These are phyloP conservation scores for Sardinella longiceps DNA, from an alignment of 2,797 vertebrate species.

Conservation along the genomic window DNA sequence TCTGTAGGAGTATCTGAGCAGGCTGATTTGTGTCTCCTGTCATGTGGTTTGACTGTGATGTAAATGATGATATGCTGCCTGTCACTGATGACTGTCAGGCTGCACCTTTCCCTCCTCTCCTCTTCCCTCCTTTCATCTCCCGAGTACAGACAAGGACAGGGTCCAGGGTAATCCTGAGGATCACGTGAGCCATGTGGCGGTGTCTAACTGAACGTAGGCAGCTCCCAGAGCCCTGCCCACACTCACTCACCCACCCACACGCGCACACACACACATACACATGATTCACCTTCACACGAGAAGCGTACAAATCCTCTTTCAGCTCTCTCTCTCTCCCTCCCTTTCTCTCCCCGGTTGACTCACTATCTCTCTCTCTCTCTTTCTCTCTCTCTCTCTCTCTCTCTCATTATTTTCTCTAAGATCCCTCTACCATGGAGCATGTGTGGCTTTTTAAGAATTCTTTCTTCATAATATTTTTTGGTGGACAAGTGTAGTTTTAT, in stretches of 20 bases:
- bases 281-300: slow-evolving; percentile 36
- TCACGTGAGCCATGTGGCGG: slow-evolving; percentile 41
- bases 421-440: background rate
- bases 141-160: slow-evolving; percentile 34
- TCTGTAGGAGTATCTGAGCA: background rate
- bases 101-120: background rate
- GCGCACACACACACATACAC: background rate
- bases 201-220: slow-evolving; percentile 35
- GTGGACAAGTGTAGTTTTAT: no score
- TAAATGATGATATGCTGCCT: background rate
- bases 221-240: background rate
- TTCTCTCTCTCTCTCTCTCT: background rate
- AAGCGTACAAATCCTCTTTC: slow-evolving; percentile 32
- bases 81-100: slow-evolving; percentile 20
- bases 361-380: background rate
- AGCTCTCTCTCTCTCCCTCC: background rate
- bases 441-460: background rate
- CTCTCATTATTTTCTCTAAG: background rate
- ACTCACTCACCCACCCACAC: background rate
- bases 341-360: background rate
- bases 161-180: slow-evolving; percentile 43
- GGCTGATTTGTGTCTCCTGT: background rate
- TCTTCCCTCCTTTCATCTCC: no score
- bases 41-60: background rate
- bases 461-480: no score